phyloP scores from a whole-genome alignment of 1,140 invertebrate species.

The Leptopilina clavipes region DNA sequence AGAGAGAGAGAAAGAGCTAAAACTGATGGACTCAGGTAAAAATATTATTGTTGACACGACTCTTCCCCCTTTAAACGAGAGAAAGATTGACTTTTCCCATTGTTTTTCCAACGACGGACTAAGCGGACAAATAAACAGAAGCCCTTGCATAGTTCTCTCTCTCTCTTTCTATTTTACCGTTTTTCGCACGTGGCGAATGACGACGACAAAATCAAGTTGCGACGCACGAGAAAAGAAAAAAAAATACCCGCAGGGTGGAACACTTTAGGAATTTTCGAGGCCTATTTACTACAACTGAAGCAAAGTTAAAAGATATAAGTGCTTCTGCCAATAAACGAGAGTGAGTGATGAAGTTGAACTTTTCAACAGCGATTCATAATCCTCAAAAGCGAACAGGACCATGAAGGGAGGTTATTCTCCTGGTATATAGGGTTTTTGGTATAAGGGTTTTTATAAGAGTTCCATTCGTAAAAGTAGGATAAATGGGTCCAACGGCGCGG shows the following conservation, averaged over 20 bases:
- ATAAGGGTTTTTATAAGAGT: neutral
- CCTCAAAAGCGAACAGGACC: slow-evolving; percentile 7
- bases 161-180: neutral
- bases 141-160: neutral
- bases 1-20: no score
- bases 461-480: slow-evolving; percentile 20
- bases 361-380: slow-evolving; percentile 22
- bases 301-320: slow-evolving; percentile 7
- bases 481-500: slow-evolving; percentile 25
- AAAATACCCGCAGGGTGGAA: neutral
- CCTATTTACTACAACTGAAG: neutral
- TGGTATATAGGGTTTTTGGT: neutral
- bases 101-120: slow-evolving; percentile 40
- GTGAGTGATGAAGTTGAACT: slow-evolving; percentile 21
- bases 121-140: slow-evolving; percentile 17
- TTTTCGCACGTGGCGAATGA: slow-evolving; percentile 17
- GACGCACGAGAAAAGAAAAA: no score
- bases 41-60: slow-evolving; percentile 35
- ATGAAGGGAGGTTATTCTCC: slow-evolving; percentile 23
- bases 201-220: neutral
- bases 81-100: slow-evolving; percentile 33
- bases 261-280: neutral
- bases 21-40: slow-evolving; percentile 13
- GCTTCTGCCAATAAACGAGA: slow-evolving; percentile 20
- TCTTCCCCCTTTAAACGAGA: neutral